Evolutionary conservation across 2,113 vertebrate genomes (phyloP).

Genomic region (Pluvianellus socialis): DNA sequence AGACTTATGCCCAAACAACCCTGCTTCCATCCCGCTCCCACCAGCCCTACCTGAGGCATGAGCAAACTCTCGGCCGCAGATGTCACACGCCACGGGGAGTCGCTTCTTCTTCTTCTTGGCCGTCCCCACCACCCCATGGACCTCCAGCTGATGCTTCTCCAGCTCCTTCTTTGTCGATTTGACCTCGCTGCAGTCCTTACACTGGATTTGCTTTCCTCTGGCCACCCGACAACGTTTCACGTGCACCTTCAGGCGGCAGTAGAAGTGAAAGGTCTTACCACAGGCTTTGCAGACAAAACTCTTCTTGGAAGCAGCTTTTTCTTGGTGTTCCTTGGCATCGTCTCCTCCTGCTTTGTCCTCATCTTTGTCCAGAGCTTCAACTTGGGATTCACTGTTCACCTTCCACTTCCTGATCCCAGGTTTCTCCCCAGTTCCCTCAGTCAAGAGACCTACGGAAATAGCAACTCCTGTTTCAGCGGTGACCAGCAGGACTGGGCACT

Average conservation of each 20-base stretch:
- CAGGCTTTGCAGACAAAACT: constrained; percentile 82
- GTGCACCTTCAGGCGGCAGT: constrained; percentile 83
- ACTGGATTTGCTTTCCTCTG: constrained; percentile 71
- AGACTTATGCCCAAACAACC: background rate
- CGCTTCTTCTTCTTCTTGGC: constrained; percentile 76
- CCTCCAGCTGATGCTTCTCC: constrained; percentile 76
- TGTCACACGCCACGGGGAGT: constrained; percentile 75
- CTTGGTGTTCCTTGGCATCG: background rate
- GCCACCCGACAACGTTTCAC: constrained; percentile 78
- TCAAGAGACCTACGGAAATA: constrained; percentile 48
- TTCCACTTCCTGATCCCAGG: constrained; percentile 26
- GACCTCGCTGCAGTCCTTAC: constrained; percentile 68
- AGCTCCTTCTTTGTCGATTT: constrained; percentile 71
- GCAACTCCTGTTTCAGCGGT: background rate
- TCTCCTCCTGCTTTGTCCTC: background rate
- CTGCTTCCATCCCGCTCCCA: background rate
- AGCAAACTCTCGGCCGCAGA: constrained; percentile 85
- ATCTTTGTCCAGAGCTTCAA: constrained; percentile 42
- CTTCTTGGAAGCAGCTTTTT: constrained; percentile 63
- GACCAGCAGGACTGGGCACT: background rate
- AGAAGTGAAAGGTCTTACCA: constrained; percentile 83
- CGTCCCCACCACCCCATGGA: constrained; percentile 10
- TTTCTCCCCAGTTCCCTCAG: background rate
- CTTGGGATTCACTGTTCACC: constrained; percentile 26
- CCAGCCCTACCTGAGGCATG: constrained; percentile 81